Base-by-base conservation (phyloP, 2,797 vertebrate species). In the Pagetopsis macropterus region DNA sequence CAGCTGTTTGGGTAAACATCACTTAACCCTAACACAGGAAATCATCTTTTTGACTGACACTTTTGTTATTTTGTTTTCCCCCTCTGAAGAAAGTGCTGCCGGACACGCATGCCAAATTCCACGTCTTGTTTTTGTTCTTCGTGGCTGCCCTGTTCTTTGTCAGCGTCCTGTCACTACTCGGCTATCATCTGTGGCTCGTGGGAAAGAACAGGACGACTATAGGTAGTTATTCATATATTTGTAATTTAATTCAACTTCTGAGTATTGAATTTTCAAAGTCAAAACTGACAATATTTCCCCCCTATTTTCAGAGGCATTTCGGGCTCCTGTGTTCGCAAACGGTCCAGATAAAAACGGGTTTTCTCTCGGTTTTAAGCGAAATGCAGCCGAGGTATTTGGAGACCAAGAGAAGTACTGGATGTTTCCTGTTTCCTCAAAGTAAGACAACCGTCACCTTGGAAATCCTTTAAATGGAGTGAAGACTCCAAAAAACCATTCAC, bases 151-250 rank as follows among this genome's bases (percentile, higher is more conserved):
- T 99, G 93, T 99, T 99, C 93, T 98, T 96, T 80, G 95, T 99
- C 94, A 98, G 98, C 84, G 94, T 98, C 67, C 77, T 97, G 83
- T 99, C 96, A 5, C 95, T 99, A 31, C 96, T 99, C 85, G 95
- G 94, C 89, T 99, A 99, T 88, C 98, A 99, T 81, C 94, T 97
- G 65, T 99, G 97, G 97, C 96, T 99, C 0, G 96, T 99, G 75
- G 96, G 94, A 46, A 99, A 96, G 94, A 99, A 99, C 89, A 94
- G 96, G 82, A 98, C 98, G 70, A 99, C 98, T n/a, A 97, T 99
- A 95, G 98, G 98, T 98, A 92, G 49, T 17, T 56, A 27, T n/a
- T 12, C 13, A 58, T n/a, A 3, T 3, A 50, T 44, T 9, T 37
- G 5, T 9, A 1, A 17, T 46, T 63, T 44, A 17, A 63, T 52